Base-by-base conservation (phyloP, 2,113 vertebrate species). In the Sceloporus tristichus region DNA sequence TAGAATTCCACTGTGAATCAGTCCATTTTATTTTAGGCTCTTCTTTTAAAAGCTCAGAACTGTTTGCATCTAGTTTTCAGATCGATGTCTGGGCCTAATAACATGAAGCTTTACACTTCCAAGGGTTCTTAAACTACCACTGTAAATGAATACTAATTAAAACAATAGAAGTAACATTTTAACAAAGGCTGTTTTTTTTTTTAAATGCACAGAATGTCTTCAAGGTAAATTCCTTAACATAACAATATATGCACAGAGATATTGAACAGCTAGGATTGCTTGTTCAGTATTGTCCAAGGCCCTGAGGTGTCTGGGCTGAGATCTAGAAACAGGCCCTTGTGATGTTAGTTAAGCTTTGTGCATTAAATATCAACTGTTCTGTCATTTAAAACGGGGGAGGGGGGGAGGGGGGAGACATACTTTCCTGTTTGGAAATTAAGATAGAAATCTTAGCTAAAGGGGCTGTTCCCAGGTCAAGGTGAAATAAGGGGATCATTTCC, bases 1-100 rank as follows among this genome's bases (percentile, higher is more conserved):
- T 84, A 90, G 87, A 80, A 84, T 89, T 91, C 87, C 78, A 87
- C 80, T 82, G 19, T 91, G 86, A 92, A 75, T 93, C 89, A 93
- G 79, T 74, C 59, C 16, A 6, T 82, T 87, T 88, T 90, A 93
- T 86, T 80, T 88, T 85, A 34, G 0, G 68, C 75, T 88, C 40
- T 68, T 23, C 59, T 89, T 87, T 90, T 91, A 90, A 87, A 85
- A 82, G 88, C 66, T 21, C 54, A 91, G 88, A 94, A 83, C 27
- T 13, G 86, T 92, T 80, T 85, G 85, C 42, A 82, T 73, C 79
- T 42, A 88, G 87, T 89, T 93, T 93, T 42, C 83, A 88, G 42
- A 85, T 78, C 85, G n/a, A 56, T 89, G 71, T 78, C 62, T 82
- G 29, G 10, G 73, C 38, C 8, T 42, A 59, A 34, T 70, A 89